These are phyloP conservation scores for Tupaia tana DNA, from an alignment of 2,113 vertebrate genomes.

Conservation along the genomic window DNA sequence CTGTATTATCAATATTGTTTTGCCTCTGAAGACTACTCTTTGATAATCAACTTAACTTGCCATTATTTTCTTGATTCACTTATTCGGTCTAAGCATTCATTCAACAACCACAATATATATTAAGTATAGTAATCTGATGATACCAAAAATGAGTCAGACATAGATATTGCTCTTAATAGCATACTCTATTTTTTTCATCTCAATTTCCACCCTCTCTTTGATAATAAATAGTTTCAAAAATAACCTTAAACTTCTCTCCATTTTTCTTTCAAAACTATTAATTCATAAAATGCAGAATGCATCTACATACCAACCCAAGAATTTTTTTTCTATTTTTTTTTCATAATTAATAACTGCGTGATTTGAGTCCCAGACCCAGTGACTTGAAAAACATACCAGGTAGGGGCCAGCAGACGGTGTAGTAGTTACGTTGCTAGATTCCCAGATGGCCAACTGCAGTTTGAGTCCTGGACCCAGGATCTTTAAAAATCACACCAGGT, in stretches of 20 bases:
- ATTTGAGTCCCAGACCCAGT: no score
- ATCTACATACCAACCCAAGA: no score
- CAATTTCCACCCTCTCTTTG: neutral
- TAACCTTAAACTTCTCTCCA: neutral
- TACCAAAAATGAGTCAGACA: neutral
- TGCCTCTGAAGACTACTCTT: neutral
- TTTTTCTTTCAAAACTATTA: neutral
- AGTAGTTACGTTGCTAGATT: no score
- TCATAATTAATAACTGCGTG: neutral
- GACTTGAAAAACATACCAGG: no score
- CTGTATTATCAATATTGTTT: neutral
- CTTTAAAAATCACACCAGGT: no score
- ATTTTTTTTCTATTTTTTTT: neutral
- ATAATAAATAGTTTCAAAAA: neutral
- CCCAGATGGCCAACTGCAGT: no score
- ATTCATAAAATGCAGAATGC: no score
- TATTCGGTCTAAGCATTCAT: neutral
- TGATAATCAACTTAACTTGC: neutral
- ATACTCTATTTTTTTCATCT: neutral
- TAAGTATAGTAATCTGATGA: neutral
- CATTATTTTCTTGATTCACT: neutral
- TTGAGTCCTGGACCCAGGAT: no score
- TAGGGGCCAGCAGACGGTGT: no score
- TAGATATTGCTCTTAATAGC: rapidly evolving
- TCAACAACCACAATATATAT: neutral